Base-by-base conservation (phyloP, 1,140 invertebrate genomes). In the Dendrolimus kikuchii region DNA sequence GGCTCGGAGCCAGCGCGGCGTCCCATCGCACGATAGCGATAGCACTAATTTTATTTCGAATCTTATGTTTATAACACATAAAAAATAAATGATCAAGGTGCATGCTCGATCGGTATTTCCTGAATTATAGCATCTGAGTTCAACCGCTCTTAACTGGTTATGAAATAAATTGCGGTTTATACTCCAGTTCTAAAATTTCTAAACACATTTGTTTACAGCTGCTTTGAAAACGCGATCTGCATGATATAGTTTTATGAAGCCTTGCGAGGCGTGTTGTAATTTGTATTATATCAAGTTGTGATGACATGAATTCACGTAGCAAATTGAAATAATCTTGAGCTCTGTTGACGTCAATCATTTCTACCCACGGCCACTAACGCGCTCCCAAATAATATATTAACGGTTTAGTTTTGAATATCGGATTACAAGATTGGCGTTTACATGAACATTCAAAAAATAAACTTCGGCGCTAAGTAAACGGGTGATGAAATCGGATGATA, bases 11-110 rank as follows among this genome's bases (percentile, higher is more conserved):
- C 80, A 86, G 63, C 48, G 45, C 55, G 49, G 64, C 67, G 66
- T 57, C 54, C 56, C 57, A 51, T 49, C 62, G 60, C 62, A 60
- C 61, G 69, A 82, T 77, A 69, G 53, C 60, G 69, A 82, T 77
- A 69, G 53, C 67, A 74, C 67, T 74, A 72, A 76, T 78, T 74
- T 82, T 71, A 78, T 80, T 77, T 81, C 70, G 74, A 77, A 79
- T 81, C 72, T 62, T 64, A 44, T 84, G 79, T 81, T 82, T 81
- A 82, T 72, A 80, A 66, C 59, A 58, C 56, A 62, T 73, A 69
- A 71, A 76, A 74, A 75, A 23, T 23, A 23, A 23, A 66, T 74
- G 71, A 68, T 74, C 81, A 79, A 83, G 78, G 78, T 73, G 58
- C 60, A 43, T 46, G 40, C 6, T 51, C 23, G 23, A 23, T 23